Base-by-base conservation (phyloP, 2,113 vertebrate species). In the Vulpes vulpes region DNA sequence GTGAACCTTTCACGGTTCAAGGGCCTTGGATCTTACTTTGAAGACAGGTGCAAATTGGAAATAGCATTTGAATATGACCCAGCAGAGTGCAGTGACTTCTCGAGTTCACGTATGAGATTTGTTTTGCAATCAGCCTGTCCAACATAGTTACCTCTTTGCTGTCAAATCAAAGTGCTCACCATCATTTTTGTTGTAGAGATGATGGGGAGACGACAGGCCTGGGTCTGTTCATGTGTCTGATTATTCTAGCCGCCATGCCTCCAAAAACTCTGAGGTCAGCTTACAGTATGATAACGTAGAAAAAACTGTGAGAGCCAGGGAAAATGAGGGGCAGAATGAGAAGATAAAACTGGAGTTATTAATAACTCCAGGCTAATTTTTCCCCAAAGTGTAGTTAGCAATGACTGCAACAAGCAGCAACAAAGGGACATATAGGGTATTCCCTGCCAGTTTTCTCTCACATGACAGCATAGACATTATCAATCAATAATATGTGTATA, bases 21-120 rank as follows among this genome's bases (percentile, higher is more conserved):
- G 96, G 88, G 93, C 93, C 97, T 96, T 73, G 59, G 81, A 69
- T 96, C 65, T 88, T 76, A 55, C 97, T 95, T 55, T 38, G 94
- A 92, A 84, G 79, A 96, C 97, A 97, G 94, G 91, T 97, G 98
- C 87, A 0, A 85, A 76, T 94, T 95, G 95, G 60, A 96, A 97
- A 95, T 98, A 96, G 78, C 60, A 51, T 89, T 57, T 89, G 65
- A 67, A 79, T 74, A 9, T 81, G 76, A 95, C 94, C 97, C 80
- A 55, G 64, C 83, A 85, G 86, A 97, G 94, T 67, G 11, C 35
- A 27, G 8, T 51, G 76, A 55, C 84, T 67, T 74, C 85, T 55
- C 43, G 25, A 96, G 64, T 71, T 80, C 74, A 25, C n/a, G 43
- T 67, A 14, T 22, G 69, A 92, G 89, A n/a, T 60, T 65, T 62